Conservation (phyloP, 1,140 invertebrate species). For the Pentalonia nigronervosa region DNA sequence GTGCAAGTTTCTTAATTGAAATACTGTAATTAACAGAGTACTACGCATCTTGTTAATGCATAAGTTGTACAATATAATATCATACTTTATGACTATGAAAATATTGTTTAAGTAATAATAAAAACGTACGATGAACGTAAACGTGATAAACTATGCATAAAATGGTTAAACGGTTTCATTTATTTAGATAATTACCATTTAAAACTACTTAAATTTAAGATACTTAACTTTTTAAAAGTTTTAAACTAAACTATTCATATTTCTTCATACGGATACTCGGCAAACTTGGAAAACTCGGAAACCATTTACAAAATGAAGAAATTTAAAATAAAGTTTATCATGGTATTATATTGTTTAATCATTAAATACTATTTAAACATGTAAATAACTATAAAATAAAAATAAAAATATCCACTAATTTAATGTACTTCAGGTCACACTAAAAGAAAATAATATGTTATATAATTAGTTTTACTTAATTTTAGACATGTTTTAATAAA, state of each 20-base stretch:
- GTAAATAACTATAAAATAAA: background rate
- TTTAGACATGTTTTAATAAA: background rate
- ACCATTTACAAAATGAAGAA: background rate
- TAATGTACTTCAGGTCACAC: background rate
- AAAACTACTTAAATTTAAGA: background rate
- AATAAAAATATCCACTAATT: background rate
- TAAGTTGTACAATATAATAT: background rate
- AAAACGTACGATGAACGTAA: background rate
- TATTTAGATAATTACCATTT: background rate
- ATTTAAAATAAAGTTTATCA: background rate
- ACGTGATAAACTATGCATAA: background rate
- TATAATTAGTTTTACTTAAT: background rate
- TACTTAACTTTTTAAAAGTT: background rate
- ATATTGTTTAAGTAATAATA: background rate
- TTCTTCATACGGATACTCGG: background rate
- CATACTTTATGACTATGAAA: background rate
- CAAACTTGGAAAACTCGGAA: background rate
- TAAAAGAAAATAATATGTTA: background rate
- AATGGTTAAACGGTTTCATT: background rate
- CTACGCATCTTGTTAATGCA: background rate
- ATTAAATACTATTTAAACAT: background rate
- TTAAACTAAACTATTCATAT: background rate
- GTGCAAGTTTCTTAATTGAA: background rate
- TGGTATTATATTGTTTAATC: background rate
- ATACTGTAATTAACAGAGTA: background rate